These are phyloP conservation scores for Coryphaenoides rupestris DNA, from an alignment of 2,113 vertebrate genomes.

Conservation along the genomic window DNA sequence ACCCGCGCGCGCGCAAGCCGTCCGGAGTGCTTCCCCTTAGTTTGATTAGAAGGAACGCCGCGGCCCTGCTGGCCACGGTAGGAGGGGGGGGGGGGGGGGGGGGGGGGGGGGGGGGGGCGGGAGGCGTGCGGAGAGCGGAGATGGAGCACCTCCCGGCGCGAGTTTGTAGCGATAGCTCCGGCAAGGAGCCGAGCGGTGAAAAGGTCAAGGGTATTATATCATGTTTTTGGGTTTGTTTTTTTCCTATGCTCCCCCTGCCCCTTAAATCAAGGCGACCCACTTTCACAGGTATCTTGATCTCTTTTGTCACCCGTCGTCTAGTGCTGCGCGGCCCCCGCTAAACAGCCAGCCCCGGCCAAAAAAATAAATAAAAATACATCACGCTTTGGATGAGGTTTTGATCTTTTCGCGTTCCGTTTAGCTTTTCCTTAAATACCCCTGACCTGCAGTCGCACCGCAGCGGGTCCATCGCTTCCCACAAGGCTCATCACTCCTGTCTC, in stretches of 20 bases:
- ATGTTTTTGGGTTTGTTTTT: too few relatives aligned
- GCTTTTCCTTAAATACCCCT: constrained; percentile 42
- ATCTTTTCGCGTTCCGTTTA: constrained; percentile 46
- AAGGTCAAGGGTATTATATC: constrained; percentile 70
- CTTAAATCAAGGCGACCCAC: constrained; percentile 50
- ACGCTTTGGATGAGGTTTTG: constrained; percentile 37
- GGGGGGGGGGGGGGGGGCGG: constrained; percentile 34
- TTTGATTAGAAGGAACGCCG: too few relatives aligned
- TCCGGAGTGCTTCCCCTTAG: too few relatives aligned
- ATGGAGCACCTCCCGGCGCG: constrained; percentile 26
- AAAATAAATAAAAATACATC: background rate
- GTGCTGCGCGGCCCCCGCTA: constrained; percentile 15
- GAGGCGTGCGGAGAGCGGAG: constrained; percentile 34
- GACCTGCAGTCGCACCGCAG: constrained; percentile 31
- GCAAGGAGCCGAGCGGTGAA: constrained; percentile 42
- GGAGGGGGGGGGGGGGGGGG: constrained; percentile 29
- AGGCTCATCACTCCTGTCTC: constrained; percentile 14
- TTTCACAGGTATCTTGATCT: constrained; percentile 49
- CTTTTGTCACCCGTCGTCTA: constrained; percentile 46
- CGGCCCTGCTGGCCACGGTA: constrained; percentile 16
- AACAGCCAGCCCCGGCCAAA: too few relatives aligned
- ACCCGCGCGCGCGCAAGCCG: too few relatives aligned
- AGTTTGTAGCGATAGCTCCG: constrained; percentile 27
- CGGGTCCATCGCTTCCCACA: constrained; percentile 51
- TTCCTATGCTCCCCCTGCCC: constrained; percentile 43